Percentiles rank a stretch among this genome's conserved stretches.
Evolutionary conservation across 2,797 vertebrate genomes (phyloP).

Genomic region (Phaenicophaeus curvirostris): DNA sequence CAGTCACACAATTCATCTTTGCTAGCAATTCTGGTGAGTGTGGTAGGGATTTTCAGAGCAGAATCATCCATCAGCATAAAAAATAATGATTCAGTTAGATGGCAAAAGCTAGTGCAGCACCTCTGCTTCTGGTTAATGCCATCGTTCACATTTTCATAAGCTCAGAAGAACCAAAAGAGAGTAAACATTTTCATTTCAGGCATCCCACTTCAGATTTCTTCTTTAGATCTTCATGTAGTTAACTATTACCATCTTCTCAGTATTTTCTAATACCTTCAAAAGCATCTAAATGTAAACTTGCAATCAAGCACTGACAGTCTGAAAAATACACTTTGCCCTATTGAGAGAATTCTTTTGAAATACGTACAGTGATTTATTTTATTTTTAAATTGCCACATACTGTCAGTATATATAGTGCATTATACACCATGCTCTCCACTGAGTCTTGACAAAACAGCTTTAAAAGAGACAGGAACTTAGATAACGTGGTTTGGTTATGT

Average conservation of each 20-base stretch:
- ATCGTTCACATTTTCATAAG: background rate
- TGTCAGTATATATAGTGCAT: background rate
- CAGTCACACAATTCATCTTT: background rate
- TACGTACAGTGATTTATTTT: background rate
- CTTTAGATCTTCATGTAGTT: background rate
- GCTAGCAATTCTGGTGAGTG: background rate
- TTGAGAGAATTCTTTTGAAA: slow-evolving; percentile 1
- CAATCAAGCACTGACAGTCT: slow-evolving; percentile 1
- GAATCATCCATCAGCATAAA: slow-evolving; percentile 7
- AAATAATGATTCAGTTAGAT: background rate
- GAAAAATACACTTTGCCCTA: background rate
- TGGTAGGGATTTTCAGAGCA: background rate
- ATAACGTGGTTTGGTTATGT: background rate
- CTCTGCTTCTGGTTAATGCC: background rate
- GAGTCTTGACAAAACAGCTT: background rate
- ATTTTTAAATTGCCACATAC: background rate
- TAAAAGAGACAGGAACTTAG: background rate
- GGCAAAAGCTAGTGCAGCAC: background rate
- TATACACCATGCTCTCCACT: background rate
- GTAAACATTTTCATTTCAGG: background rate
- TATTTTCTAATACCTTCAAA: slow-evolving; percentile 3
- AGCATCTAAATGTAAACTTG: background rate
- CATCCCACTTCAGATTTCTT: background rate
- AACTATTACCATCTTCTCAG: background rate
- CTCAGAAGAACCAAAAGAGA: background rate